Conservation (phyloP, 2,888 invertebrate species). For the Clivina fossor region DNA sequence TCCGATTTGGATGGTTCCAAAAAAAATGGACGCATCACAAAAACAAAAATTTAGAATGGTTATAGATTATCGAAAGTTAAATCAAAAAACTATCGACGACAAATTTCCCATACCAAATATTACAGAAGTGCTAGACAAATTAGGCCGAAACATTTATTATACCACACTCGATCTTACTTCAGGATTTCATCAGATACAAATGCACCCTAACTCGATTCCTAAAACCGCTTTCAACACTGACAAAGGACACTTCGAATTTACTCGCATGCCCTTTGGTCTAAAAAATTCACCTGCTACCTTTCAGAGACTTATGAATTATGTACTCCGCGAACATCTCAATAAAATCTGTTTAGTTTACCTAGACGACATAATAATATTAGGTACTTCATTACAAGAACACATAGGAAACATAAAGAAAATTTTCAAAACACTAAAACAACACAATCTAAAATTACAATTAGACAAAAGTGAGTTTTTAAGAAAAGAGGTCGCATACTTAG, state of each 20-base stretch:
- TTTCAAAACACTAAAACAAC: too few species aligned
- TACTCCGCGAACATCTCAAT: neutral
- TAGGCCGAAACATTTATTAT: neutral
- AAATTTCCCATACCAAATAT: slow-evolving; percentile 9
- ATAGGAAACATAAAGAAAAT: neutral
- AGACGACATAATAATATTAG: too few species aligned
- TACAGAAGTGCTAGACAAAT: neutral
- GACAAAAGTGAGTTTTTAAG: too few species aligned
- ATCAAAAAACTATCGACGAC: too few species aligned
- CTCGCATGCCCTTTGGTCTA: neutral
- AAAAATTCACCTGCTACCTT: slow-evolving; percentile 5
- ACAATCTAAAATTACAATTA: too few species aligned
- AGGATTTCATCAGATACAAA: slow-evolving; percentile 11
- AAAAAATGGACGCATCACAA: too few species aligned
- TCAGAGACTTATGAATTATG: slow-evolving; percentile 1
- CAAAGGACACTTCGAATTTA: slow-evolving; percentile 6
- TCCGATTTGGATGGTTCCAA: too few species aligned
- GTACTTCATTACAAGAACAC: slow-evolving; percentile 1
- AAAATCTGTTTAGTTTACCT: slow-evolving; percentile 2
- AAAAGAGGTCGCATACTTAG: too few species aligned
- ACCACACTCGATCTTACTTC: slow-evolving; percentile 1
- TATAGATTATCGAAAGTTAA: too few species aligned
- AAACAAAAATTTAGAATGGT: too few species aligned
- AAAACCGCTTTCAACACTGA: slow-evolving; percentile 10
- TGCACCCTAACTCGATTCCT: neutral